These are phyloP conservation scores for Spermophilus dauricus DNA, from an alignment of 2,113 vertebrate genomes.

Conservation along the genomic window DNA sequence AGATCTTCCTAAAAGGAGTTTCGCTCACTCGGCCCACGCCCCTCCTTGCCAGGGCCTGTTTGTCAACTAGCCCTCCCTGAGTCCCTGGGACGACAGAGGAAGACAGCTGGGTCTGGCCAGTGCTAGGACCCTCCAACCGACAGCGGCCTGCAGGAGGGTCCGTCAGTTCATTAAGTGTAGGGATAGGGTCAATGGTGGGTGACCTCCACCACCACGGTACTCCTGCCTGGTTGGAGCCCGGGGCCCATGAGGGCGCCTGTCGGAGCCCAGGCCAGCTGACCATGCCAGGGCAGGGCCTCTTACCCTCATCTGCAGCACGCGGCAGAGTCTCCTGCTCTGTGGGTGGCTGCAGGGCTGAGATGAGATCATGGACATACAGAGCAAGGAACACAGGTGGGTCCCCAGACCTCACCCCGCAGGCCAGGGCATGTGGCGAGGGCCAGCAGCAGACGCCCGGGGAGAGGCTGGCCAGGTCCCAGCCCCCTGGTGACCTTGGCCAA, in stretches of 20 bases:
- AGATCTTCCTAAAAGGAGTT: conserved; percentile 74
- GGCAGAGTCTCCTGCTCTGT: neutral
- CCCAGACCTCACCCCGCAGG: neutral
- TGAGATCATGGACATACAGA: conserved; percentile 45
- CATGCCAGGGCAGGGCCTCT: neutral
- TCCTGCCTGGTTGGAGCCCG: neutral
- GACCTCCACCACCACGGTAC: neutral
- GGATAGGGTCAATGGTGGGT: neutral
- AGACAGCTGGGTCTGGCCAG: neutral
- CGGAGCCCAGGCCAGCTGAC: neutral
- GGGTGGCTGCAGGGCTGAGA: neutral
- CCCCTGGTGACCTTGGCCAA: accelerated
- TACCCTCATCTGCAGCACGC: neutral
- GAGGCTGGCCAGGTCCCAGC: neutral
- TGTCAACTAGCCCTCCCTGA: neutral
- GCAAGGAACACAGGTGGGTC: conserved; percentile 30
- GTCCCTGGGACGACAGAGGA: neutral
- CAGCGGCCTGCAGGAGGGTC: neutral
- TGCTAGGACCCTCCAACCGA: too few species aligned
- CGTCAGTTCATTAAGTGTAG: neutral
- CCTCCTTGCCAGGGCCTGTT: neutral
- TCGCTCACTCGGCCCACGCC: neutral
- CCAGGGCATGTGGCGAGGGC: neutral
- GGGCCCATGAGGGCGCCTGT: neutral
- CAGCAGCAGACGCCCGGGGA: neutral